Evolutionary conservation across 2,888 invertebrate genomes (phyloP).

Genomic region (Gonocerus acuteangulatus): DNA sequence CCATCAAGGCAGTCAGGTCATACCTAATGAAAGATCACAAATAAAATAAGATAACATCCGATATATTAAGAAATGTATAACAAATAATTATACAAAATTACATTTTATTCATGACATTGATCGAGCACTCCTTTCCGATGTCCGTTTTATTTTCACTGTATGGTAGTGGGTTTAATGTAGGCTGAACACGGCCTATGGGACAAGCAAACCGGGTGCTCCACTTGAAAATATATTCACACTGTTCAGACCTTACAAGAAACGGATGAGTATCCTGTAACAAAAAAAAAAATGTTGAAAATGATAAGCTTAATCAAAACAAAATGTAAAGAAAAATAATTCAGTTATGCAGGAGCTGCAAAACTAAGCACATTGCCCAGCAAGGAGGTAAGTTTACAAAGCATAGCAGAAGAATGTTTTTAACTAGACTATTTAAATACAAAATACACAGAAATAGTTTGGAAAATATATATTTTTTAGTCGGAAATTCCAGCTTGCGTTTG

Average conservation of each 20-base stretch:
- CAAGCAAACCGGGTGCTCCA: slow-evolving; percentile 7
- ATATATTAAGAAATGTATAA: too few species aligned
- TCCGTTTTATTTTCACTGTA: neutral
- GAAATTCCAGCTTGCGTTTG: too few species aligned
- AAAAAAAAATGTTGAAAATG: neutral
- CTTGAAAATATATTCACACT: slow-evolving; percentile 6
- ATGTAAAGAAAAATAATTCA: too few species aligned
- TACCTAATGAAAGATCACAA: neutral
- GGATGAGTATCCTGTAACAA: neutral
- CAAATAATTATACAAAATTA: too few species aligned
- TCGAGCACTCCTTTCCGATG: neutral
- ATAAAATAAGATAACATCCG: neutral
- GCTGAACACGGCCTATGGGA: neutral
- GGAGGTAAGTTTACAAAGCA: too few species aligned
- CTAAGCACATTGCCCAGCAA: too few species aligned
- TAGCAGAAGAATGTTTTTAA: too few species aligned
- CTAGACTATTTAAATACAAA: too few species aligned
- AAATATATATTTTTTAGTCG: too few species aligned
- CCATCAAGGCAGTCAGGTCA: slow-evolving; percentile 1
- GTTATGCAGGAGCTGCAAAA: too few species aligned
- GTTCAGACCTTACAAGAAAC: neutral
- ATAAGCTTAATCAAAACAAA: neutral
- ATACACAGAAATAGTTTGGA: too few species aligned
- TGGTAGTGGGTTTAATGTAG: neutral
- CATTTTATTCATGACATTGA: too few species aligned